phyloP scores from a whole-genome alignment of 53 echinoderm and acorn worm genomes.

The Apostichopus leukothele region DNA sequence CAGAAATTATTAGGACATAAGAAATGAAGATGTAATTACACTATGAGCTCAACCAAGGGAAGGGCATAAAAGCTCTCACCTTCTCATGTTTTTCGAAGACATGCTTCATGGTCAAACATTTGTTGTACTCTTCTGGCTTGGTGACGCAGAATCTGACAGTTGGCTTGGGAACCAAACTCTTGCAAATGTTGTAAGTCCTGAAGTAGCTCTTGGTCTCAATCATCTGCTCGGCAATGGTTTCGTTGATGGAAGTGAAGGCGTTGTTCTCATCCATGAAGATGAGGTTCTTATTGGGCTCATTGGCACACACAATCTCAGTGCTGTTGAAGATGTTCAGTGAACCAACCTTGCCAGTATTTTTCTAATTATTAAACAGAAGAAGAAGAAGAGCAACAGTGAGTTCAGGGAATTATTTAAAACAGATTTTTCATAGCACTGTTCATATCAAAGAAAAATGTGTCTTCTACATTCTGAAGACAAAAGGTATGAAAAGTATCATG shows the following conservation, averaged over 20 bases:
- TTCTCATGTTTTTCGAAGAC: background rate
- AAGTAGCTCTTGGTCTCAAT: slow-evolving; percentile 27
- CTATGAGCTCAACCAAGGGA: too few relatives aligned
- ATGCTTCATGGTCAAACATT: slow-evolving; percentile 51
- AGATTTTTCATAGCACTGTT: too few relatives aligned
- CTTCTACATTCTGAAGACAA: too few relatives aligned
- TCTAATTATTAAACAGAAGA: too few relatives aligned
- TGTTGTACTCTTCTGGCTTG: slow-evolving; percentile 10
- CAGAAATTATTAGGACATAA: too few relatives aligned
- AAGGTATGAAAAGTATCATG: too few relatives aligned
- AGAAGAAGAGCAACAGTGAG: too few relatives aligned
- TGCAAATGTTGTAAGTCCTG: slow-evolving; percentile 50
- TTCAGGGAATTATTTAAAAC: too few relatives aligned
- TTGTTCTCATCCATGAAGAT: slow-evolving; percentile 46
- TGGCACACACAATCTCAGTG: slow-evolving; percentile 19
- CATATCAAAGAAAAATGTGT: too few relatives aligned
- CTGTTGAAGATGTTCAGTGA: slow-evolving; percentile 29
- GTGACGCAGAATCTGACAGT: slow-evolving; percentile 82
- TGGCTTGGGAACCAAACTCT: slow-evolving; percentile 69
- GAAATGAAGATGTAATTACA: too few relatives aligned
- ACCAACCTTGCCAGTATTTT: background rate
- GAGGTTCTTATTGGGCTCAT: slow-evolving; percentile 38
- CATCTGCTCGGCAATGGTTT: background rate
- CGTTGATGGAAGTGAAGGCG: slow-evolving; percentile 29
- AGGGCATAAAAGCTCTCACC: background rate